These are phyloP conservation scores for Willowsia nigromaculata DNA, from an alignment of 2,888 invertebrate species.

Conservation along the genomic window DNA sequence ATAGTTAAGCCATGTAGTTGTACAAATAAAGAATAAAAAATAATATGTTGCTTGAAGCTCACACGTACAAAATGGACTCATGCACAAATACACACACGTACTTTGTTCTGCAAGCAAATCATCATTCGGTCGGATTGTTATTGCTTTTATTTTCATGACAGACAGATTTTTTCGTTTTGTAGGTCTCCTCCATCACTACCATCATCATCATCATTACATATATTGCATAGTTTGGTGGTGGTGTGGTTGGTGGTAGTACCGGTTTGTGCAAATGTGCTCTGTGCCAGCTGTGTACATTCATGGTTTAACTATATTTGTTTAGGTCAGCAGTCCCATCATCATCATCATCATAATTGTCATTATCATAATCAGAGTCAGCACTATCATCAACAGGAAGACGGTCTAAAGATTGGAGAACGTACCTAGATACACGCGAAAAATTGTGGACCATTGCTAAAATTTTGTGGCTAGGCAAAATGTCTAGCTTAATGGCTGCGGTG, in stretches of 20 bases:
- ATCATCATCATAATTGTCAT: slow-evolving; percentile 7
- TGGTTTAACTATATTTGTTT: slow-evolving; percentile 46
- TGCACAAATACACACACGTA: neutral
- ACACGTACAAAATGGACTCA: slow-evolving; percentile 22
- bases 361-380: slow-evolving; percentile 37
- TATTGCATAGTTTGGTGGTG: neutral
- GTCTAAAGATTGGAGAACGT: neutral
- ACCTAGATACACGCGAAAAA: slow-evolving; percentile 1
- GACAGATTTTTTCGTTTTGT: slow-evolving; percentile 29
- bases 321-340: slow-evolving; percentile 33
- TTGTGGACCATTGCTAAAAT: neutral
- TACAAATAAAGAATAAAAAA: slow-evolving; percentile 14
- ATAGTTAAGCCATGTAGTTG: neutral
- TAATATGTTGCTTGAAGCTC: slow-evolving; percentile 24
- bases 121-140: slow-evolving; percentile 39
- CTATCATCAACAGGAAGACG: slow-evolving; percentile 27
- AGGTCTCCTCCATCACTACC: slow-evolving; percentile 29
- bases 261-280: slow-evolving; percentile 44
- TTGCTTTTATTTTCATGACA: slow-evolving; percentile 45
- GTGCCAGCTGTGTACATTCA: slow-evolving; percentile 14
- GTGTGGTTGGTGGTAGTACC: slow-evolving; percentile 48
- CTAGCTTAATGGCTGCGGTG: neutral
- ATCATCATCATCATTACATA: slow-evolving; percentile 5
- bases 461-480: slow-evolving; percentile 10
- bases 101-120: slow-evolving; percentile 27